Evolutionary conservation across 1,140 invertebrate species (phyloP).

Genomic region (Leucophenga varia): DNA sequence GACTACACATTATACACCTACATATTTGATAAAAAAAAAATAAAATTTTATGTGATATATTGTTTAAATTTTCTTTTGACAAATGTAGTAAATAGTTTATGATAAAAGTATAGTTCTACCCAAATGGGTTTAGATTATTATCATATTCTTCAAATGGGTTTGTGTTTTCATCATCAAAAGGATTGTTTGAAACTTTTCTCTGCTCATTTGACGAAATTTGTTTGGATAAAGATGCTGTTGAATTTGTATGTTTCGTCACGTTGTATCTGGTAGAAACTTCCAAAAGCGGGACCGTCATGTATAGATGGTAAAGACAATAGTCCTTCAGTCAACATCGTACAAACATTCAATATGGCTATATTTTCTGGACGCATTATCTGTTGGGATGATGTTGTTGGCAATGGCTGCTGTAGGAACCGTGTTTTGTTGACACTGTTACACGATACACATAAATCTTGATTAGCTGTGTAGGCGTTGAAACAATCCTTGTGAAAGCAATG

Average conservation of each 20-base stretch:
- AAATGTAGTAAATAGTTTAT: no score
- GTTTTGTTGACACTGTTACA: no score
- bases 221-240: neutral
- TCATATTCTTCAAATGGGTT: no score
- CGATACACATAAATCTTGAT: conserved; percentile 14
- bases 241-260: no score
- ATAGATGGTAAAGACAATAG: no score
- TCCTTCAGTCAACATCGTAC: conserved; percentile 18
- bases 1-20: no score
- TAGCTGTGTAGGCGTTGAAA: conserved; percentile 14
- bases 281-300: neutral
- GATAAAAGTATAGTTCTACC: no score
- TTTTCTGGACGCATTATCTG: neutral
- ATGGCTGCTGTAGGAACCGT: no score
- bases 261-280: neutral
- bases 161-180: conserved; percentile 18
- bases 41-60: no score
- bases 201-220: neutral
- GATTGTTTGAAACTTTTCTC: neutral
- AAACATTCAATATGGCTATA: conserved; percentile 15
- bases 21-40: no score
- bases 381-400: conserved; percentile 1
- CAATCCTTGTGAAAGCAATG: conserved; percentile 41
- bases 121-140: no score
- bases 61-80: no score